A percentile compares a stretch with the other conserved stretches of the same genome.
Evolutionary conservation across 2,888 invertebrate genomes (phyloP).

Genomic region (Cephus rjabovi): DNA sequence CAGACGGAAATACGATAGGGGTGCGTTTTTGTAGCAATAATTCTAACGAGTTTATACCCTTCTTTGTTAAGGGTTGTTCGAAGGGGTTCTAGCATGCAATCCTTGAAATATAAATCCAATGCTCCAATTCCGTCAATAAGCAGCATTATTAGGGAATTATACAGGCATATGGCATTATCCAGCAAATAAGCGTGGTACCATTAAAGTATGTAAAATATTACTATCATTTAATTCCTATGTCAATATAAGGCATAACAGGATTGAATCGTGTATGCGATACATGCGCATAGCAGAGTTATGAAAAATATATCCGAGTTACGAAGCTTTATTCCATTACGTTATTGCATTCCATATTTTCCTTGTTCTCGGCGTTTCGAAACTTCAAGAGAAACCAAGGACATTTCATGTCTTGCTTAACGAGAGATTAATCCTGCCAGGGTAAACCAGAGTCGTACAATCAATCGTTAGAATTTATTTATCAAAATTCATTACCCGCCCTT

Average conservation of each 20-base stretch:
- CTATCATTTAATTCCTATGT: too few species aligned
- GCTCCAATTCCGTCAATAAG: neutral
- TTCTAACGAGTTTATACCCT: conserved; percentile 27
- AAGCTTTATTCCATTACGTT: neutral
- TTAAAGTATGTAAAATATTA: too few species aligned
- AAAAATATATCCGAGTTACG: neutral
- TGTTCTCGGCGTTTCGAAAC: neutral
- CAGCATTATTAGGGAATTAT: neutral
- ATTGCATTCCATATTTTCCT: neutral
- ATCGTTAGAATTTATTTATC: neutral
- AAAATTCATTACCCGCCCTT: neutral
- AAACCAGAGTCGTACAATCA: neutral
- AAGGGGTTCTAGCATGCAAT: neutral
- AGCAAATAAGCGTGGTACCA: neutral
- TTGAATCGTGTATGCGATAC: neutral
- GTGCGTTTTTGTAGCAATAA: conserved; percentile 23
- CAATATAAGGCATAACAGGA: neutral
- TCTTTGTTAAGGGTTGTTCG: neutral
- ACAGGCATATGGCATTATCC: neutral
- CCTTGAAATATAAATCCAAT: neutral
- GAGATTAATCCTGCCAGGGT: neutral
- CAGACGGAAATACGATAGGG: neutral
- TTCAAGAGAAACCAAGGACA: neutral
- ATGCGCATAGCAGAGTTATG: neutral
- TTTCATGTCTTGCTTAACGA: neutral